Base-by-base conservation (phyloP, 2,113 vertebrate species). In the Halcyon malimbica region DNA sequence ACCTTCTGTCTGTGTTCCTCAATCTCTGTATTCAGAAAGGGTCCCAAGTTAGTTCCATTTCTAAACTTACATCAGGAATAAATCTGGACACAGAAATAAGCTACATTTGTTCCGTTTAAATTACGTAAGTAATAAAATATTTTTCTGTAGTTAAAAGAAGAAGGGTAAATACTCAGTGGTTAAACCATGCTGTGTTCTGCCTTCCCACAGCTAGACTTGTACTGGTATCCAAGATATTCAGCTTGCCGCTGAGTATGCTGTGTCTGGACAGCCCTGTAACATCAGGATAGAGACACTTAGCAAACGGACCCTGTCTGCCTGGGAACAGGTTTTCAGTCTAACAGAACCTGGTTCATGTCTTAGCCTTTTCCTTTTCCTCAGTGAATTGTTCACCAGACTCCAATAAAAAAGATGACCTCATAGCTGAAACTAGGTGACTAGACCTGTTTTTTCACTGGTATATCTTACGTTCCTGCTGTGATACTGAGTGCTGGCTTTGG, bases 121-220 rank as follows among this genome's bases (percentile, higher is more conserved):
- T 89, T 89, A 87, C 41, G 2, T 93, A 87, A 96, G 77, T 79
- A 91, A 44, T 83, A 79, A 95, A 94, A 91, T 91, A 93, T 92
- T 92, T 94, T 95, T 73, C 62, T 95, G 65, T 14, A 90, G 77
- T 91, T 86, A 87, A 94, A 90, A 94, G 80, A 86, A 28, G 89
- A 86, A 90, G 79, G 21, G 63, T 96, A 96, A 97, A 96, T 91
- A 89, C 37, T 88, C 59, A 44, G 93, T 90, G 92, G 90, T 94
- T 96, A 92, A 94, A 46, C 20, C 79, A 60, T 83, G 79, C 56
- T 94, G 92, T 95, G 85, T 42, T 88, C 56, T 90, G 83, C 81
- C 53, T 94, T 95, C 80, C 93, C 94, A 78, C 87, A 81, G 85
- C 80, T 54, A 82, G 83, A 35, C 67, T 78, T 60, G n/a, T 53